phyloP scores from a whole-genome alignment of 2,797 vertebrate species.

The Heteromormyrus szaboi region DNA sequence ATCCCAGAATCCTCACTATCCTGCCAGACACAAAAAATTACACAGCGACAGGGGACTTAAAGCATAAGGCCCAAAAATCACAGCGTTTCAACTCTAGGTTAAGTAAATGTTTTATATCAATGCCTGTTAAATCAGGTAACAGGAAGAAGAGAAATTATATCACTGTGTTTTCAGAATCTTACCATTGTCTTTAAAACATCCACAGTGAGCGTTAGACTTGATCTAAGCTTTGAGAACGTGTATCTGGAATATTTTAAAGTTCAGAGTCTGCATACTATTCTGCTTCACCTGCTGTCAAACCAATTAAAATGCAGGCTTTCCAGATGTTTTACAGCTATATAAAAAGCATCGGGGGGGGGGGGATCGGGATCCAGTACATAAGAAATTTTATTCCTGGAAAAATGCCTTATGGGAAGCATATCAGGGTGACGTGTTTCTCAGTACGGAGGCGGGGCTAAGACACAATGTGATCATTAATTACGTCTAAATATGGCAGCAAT shows the following conservation, averaged over 20 bases:
- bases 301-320: not conserved
- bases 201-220: not conserved
- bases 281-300: not conserved
- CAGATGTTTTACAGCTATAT: not conserved
- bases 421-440: constrained; percentile 38
- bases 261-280: not conserved
- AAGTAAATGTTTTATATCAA: not conserved
- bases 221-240: not conserved
- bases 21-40: constrained; percentile 1
- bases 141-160: not conserved
- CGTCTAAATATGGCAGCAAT: not conserved
- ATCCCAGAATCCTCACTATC: constrained; percentile 9
- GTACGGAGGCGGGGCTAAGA: constrained; percentile 28
- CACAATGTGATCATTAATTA: constrained; percentile 33
- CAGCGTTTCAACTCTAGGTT: not conserved
- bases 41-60: not conserved
- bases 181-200: not conserved
- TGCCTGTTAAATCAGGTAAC: not conserved
- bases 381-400: not conserved
- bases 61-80: not conserved
- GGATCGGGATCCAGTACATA: not conserved
- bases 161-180: not conserved
- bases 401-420: not conserved
- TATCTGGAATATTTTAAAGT: not conserved
- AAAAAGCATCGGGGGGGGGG: not conserved